phyloP scores from a whole-genome alignment of 2,113 vertebrate genomes.

The Notiomystis cincta region DNA sequence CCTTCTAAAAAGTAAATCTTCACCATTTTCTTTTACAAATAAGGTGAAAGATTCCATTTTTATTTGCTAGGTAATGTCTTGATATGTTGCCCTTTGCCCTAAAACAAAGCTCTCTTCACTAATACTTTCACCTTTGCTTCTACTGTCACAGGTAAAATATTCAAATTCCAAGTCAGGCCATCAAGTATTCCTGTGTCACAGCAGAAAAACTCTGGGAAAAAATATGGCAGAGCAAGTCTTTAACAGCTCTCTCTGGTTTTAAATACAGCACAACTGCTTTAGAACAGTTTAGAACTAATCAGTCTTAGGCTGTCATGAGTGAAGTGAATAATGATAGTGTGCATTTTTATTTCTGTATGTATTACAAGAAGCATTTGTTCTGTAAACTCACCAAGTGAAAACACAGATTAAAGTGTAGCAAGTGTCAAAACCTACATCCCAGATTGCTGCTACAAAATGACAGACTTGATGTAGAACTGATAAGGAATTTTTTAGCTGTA shows the following conservation, averaged over 20 bases:
- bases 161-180: not conserved
- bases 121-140: slow-evolving; percentile 43
- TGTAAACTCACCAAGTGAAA: slow-evolving; percentile 2
- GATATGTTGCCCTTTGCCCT: slow-evolving; percentile 14
- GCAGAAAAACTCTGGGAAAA: not conserved
- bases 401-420: not conserved
- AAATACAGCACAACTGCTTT: not conserved
- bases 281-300: not conserved
- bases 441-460: not conserved
- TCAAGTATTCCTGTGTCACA: not conserved
- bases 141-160: not conserved
- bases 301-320: not conserved
- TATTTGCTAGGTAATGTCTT: slow-evolving; percentile 46
- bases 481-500: not conserved
- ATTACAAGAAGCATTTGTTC: not conserved
- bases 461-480: not conserved
- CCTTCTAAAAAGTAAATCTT: slow-evolving; percentile 49
- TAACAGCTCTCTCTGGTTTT: not conserved
- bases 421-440: not conserved
- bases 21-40: slow-evolving; percentile 35
- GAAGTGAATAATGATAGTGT: not conserved
- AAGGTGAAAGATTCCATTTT: slow-evolving; percentile 50
- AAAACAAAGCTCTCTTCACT: slow-evolving; percentile 1
- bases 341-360: not conserved
- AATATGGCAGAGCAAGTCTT: not conserved